Percentiles rank a stretch among this genome's conserved stretches.
These are phyloP conservation scores for Achroia grisella DNA, from an alignment of 1,140 invertebrate species.

Conservation along the genomic window DNA sequence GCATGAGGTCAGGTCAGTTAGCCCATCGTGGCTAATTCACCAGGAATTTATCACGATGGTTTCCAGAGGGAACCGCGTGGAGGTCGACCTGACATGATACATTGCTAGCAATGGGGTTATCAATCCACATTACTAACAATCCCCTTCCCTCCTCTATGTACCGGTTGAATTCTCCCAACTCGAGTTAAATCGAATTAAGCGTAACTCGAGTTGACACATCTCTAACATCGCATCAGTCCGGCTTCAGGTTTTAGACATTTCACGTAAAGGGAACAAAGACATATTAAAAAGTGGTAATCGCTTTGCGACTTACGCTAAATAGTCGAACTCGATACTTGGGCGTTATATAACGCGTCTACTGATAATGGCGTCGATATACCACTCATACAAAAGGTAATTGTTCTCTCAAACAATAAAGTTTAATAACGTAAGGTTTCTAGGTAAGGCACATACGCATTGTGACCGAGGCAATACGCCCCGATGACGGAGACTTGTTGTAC, in stretches of 20 bases:
- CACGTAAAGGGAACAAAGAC: constrained; percentile 30
- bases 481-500: constrained; percentile 21
- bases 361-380: constrained; percentile 42
- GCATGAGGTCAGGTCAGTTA: too few relatives aligned
- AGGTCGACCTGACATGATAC: too few relatives aligned
- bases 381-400: constrained; percentile 65
- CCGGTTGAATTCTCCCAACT: too few relatives aligned
- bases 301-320: constrained; percentile 26
- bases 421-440: constrained; percentile 54
- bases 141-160: too few relatives aligned
- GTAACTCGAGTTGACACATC: too few relatives aligned
- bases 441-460: constrained; percentile 36
- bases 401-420: constrained; percentile 64
- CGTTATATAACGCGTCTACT: constrained; percentile 46
- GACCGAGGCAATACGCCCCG: constrained; percentile 12
- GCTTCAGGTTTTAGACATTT: constrained; percentile 1
- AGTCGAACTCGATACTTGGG: constrained; percentile 30
- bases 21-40: too few relatives aligned
- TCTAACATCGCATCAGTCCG: too few relatives aligned
- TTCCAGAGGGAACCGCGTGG: too few relatives aligned
- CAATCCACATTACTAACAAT: too few relatives aligned
- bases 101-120: too few relatives aligned
- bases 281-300: constrained; percentile 36
- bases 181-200: too few relatives aligned
- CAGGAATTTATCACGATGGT: too few relatives aligned